Base-by-base conservation (phyloP, 1,140 invertebrate species). In the Ridgeia piscesae region DNA sequence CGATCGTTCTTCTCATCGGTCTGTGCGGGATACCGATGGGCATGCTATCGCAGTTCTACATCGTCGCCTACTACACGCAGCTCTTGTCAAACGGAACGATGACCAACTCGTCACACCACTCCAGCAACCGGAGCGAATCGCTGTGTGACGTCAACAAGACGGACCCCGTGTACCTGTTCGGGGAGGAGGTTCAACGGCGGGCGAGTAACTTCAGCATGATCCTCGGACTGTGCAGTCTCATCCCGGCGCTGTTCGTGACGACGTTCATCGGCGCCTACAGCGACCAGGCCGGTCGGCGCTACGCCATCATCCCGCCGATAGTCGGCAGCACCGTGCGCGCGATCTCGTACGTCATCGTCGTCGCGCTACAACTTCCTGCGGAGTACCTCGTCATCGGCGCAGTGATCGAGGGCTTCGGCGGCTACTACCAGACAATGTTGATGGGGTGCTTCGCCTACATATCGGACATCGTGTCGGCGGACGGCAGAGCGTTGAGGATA, bases 221-320 rank as follows among this genome's bases (percentile, higher is more conserved):
- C 35, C 48, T 58, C 21, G 33, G 33, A 31, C 34, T 91, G 4
- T 35, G 34, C 17, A 6, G 34, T 50, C 33, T 33, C 33, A 48
- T 92, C 21, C 92, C 92, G 34, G 92, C 92, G 21, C 89, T 93
- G 33, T 91, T 93, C 35, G 42, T 58, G 0, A 34, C 91, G 31
- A 34, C 91, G 33, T 34, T 93, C 27, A 48, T 93, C 35, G 92
- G 92, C 17, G 35, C 91, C 33, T 58, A 77, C 33, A 93, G 92
- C 91, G 92, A 93, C 77, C 33, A 91, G 34, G 48, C 33, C 11
- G 92, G 92, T 34, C 91, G 92, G 14, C 50, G 89, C 17, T 93
- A 58, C 34, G 92, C 91, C 91, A 88, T 93, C 35, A 35, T 93
- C 27, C 92, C 92, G 31, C 92, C 92, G 34, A 27, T 93, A 27